Percentiles rank a stretch among this genome's conserved stretches.
Conservation (phyloP, 2,797 vertebrate genomes). For the Rhabdophis nuchalis region DNA sequence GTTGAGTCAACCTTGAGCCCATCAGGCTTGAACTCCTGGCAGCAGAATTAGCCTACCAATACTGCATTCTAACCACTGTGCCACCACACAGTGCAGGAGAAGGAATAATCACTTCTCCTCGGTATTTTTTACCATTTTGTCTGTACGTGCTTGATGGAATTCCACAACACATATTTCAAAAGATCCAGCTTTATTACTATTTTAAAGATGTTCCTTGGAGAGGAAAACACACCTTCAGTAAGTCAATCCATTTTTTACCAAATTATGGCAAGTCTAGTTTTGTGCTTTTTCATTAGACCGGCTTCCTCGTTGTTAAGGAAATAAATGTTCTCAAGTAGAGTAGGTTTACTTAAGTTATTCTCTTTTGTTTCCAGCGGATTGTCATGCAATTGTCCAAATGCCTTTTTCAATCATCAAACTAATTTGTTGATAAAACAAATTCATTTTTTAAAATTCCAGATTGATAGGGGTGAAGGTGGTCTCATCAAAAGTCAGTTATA, state of each 20-base stretch:
- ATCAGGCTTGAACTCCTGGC: neutral
- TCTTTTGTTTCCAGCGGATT: neutral
- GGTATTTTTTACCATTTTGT: neutral
- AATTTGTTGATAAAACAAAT: neutral
- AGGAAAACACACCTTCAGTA: neutral
- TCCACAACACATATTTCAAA: slow-evolving; percentile 1
- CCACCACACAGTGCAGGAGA: neutral
- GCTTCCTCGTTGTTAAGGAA: neutral
- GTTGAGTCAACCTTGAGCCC: neutral
- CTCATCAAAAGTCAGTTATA: neutral
- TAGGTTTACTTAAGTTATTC: neutral
- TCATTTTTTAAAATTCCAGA: neutral
- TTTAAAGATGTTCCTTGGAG: slow-evolving; percentile 9
- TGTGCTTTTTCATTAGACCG: neutral
- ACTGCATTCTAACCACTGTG: neutral
- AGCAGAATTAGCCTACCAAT: neutral
- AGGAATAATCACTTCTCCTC: neutral
- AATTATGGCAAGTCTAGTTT: neutral
- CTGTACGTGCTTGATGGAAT: neutral
- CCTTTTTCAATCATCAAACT: neutral
- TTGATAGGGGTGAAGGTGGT: neutral
- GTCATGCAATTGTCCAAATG: neutral
- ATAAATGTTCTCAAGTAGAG: neutral
- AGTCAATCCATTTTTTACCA: neutral
- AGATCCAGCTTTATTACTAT: slow-evolving; percentile 27